Evolutionary conservation across 2,797 vertebrate genomes (phyloP).

Genomic region (Channallabes apus): DNA sequence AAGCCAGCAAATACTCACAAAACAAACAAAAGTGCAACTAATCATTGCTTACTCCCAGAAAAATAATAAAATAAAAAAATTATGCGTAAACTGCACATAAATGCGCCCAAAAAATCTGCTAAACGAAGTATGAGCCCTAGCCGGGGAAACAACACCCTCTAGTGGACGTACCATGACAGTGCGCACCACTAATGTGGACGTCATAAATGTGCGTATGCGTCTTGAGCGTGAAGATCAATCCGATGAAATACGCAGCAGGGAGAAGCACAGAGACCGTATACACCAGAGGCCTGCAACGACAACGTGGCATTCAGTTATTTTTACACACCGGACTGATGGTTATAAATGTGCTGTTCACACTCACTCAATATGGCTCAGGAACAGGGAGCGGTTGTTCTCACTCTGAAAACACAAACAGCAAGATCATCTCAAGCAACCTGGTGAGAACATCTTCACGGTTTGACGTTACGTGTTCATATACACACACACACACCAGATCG

Average conservation of each 20-base stretch:
- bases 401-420: conserved; percentile 56
- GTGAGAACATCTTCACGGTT: neutral
- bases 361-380: conserved; percentile 77
- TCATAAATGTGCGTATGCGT: conserved; percentile 87
- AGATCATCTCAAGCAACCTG: neutral
- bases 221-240: conserved; percentile 87
- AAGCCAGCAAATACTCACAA: too few relatives aligned
- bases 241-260: conserved; percentile 79
- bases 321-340: neutral
- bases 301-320: neutral
- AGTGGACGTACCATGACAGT: conserved; percentile 65
- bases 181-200: conserved; percentile 79
- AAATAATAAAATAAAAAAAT: too few relatives aligned
- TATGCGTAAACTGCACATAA: too few relatives aligned
- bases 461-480: neutral
- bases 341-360: conserved; percentile 46
- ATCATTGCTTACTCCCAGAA: too few relatives aligned
- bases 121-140: neutral
- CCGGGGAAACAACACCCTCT: neutral
- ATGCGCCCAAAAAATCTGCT: neutral
- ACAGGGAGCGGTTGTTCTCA: conserved; percentile 67
- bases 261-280: conserved; percentile 82
- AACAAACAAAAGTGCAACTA: too few relatives aligned
- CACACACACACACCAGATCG: conserved; percentile 76
- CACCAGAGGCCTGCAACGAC: conserved; percentile 72